phyloP scores from a whole-genome alignment of 1,140 invertebrate species.

The Neodiprion pinetum region DNA sequence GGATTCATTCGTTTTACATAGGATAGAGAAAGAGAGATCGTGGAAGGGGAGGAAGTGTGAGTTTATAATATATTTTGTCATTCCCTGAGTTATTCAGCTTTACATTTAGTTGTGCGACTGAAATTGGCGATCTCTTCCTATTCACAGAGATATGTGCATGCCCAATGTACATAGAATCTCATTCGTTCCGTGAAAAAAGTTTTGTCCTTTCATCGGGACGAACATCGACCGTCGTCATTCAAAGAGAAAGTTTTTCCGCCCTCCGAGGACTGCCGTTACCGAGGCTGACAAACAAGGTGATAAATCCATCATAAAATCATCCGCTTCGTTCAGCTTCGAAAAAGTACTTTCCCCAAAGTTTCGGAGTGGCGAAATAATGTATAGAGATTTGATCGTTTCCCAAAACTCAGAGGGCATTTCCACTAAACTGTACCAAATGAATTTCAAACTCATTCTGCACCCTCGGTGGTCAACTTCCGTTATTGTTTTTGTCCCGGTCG shows the following conservation, averaged over 20 bases:
- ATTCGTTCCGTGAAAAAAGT: neutral
- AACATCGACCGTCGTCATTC: neutral
- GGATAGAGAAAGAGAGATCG: neutral
- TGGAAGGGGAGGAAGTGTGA: neutral
- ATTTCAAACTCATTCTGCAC: too few species aligned
- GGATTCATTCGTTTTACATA: neutral
- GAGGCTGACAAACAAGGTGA: neutral
- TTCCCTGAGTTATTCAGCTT: neutral
- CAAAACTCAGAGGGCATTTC: too few species aligned
- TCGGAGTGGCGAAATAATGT: too few species aligned
- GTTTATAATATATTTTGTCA: neutral
- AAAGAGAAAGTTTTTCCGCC: neutral
- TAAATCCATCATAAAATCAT: slow-evolving; percentile 8
- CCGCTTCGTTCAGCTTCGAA: neutral
- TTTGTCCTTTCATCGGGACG: neutral
- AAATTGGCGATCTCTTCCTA: neutral
- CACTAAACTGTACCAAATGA: too few species aligned
- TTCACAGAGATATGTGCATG: neutral
- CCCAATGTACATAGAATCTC: neutral
- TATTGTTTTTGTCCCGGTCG: too few species aligned
- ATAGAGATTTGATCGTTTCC: too few species aligned
- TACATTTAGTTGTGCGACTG: neutral
- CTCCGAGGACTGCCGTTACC: neutral
- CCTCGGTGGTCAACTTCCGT: too few species aligned
- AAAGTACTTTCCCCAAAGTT: too few species aligned